A percentile compares a stretch with the other conserved stretches of the same genome.
Conservation (phyloP, 2,797 vertebrate species). For the Capromys pilorides region DNA sequence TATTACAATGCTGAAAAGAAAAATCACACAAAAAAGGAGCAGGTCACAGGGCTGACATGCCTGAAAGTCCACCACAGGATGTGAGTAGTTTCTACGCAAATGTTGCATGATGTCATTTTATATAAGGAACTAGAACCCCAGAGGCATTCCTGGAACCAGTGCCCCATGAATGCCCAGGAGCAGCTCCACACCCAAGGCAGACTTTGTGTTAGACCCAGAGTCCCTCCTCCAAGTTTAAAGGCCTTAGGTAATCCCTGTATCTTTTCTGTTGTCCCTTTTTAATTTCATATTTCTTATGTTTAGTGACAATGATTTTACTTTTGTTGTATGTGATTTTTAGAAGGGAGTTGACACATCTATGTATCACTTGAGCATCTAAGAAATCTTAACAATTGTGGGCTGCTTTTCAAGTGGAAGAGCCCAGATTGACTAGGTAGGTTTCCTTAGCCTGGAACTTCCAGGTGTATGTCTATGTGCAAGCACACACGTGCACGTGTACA, state of each 20-base stretch:
- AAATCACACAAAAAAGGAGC: neutral
- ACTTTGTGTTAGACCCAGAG: neutral
- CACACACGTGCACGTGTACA: fast-evolving
- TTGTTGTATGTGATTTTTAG: conserved; percentile 39
- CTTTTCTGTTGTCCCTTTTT: neutral
- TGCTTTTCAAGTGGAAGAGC: conserved; percentile 10
- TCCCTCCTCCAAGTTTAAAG: neutral
- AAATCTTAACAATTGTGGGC: neutral
- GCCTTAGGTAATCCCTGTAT: neutral
- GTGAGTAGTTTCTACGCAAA: neutral
- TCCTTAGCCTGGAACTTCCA: neutral
- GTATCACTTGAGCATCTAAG: neutral
- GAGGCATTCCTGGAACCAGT: neutral
- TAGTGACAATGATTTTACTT: conserved; percentile 24
- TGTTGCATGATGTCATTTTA: neutral
- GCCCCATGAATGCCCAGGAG: neutral
- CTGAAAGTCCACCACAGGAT: neutral
- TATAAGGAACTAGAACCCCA: neutral
- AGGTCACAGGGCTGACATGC: neutral
- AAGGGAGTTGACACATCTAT: conserved; percentile 3
- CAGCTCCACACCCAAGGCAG: neutral
- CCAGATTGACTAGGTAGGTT: neutral
- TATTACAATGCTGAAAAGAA: neutral
- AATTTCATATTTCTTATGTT: neutral
- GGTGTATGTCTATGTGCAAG: neutral